phyloP scores from a whole-genome alignment of 1,140 invertebrate species.

The Drosophila nasuta region DNA sequence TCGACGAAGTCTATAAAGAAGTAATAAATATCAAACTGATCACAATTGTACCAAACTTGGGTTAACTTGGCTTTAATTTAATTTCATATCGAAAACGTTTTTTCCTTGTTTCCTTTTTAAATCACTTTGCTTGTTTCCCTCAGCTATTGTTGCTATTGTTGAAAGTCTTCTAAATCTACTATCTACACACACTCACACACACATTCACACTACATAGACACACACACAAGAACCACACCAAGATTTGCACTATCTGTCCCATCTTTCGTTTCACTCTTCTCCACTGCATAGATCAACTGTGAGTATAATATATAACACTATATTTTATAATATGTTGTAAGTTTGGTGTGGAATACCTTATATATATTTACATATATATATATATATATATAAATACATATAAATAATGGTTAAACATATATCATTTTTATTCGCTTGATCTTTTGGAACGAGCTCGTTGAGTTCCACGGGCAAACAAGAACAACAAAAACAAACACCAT shows the following conservation, averaged over 20 bases:
- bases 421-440: conserved; percentile 66
- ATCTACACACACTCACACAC: conserved; percentile 12
- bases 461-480: conserved; percentile 55
- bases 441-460: conserved; percentile 48
- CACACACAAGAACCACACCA: conserved; percentile 2
- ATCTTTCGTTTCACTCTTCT: conserved; percentile 67
- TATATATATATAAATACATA: conserved; percentile 29
- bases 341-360: conserved; percentile 35
- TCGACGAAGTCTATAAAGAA: conserved; percentile 28
- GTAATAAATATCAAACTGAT: conserved; percentile 8
- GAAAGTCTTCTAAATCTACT: conserved; percentile 40
- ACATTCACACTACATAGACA: conserved; percentile 3
- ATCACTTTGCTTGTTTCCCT: conserved; percentile 44
- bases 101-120: conserved; percentile 61
- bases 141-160: conserved; percentile 38
- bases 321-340: conserved; percentile 32
- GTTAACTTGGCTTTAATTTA: conserved; percentile 61
- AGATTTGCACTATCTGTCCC: conserved; percentile 13
- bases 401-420: conserved; percentile 55
- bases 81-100: conserved; percentile 77
- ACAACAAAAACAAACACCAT: conserved; percentile 38
- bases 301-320: conserved; percentile 66
- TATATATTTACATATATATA: conserved; percentile 13
- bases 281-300: conserved; percentile 77
- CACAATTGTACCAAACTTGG: conserved; percentile 44